phyloP scores from a whole-genome alignment of 2,797 vertebrate species.

The Sphenodon punctatus region DNA sequence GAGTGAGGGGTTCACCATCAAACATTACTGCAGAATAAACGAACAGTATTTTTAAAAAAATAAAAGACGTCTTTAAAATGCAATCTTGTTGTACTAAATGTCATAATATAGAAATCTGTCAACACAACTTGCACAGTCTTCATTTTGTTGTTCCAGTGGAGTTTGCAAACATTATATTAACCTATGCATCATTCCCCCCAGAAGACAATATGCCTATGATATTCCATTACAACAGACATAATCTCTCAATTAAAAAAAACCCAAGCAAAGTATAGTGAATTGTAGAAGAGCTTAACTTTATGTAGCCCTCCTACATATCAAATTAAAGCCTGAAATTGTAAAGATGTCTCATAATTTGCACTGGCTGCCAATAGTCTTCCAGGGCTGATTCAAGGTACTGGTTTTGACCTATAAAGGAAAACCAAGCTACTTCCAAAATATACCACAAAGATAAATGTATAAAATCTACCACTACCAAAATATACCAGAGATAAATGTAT shows the following conservation, averaged over 20 bases:
- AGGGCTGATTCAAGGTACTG: too few relatives aligned
- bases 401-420: too few relatives aligned
- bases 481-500: too few relatives aligned
- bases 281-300: neutral
- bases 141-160: neutral
- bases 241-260: neutral
- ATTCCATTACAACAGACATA: neutral
- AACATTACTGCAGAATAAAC: neutral
- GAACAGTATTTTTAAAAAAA: neutral
- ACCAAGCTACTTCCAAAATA: too few relatives aligned
- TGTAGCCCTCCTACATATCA: neutral
- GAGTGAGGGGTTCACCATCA: too few relatives aligned
- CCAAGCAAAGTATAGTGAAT: neutral
- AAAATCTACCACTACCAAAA: too few relatives aligned
- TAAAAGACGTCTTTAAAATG: neutral
- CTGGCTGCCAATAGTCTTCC: too few relatives aligned
- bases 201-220: neutral
- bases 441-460: too few relatives aligned
- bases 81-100: neutral
- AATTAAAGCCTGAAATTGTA: neutral
- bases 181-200: neutral
- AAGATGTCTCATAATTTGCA: neutral
- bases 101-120: neutral
- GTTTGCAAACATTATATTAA: neutral
- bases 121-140: fast-evolving